Conservation (phyloP, 1,140 invertebrate species). For the Sesamia nonagrioides region DNA sequence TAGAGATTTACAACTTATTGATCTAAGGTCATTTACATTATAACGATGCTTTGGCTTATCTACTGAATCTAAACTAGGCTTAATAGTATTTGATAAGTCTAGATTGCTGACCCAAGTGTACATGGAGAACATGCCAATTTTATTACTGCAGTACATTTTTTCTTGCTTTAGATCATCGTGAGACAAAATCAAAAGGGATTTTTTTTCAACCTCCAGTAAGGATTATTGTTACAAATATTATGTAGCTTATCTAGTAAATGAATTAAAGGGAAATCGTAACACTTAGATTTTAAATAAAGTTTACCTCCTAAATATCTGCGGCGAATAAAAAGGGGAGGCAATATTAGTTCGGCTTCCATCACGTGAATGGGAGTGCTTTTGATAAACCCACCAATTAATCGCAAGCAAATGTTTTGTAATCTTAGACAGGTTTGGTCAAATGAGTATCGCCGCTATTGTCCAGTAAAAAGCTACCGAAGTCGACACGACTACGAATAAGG, state of each 20-base stretch:
- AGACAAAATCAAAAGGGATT: not conserved
- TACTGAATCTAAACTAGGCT: too few species aligned
- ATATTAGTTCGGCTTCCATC: not conserved
- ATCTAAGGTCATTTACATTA: too few species aligned
- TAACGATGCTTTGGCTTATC: too few species aligned
- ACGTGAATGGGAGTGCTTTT: slow-evolving; percentile 21
- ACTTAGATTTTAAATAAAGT: slow-evolving; percentile 15
- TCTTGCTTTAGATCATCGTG: too few species aligned
- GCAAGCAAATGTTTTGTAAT: not conserved
- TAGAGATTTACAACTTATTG: too few species aligned
- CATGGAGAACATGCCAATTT: too few species aligned
- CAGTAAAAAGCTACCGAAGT: slow-evolving; percentile 13
- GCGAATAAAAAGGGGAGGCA: not conserved
- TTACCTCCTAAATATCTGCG: not conserved
- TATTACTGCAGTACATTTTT: too few species aligned
- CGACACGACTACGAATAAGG: slow-evolving; percentile 11
- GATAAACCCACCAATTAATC: slow-evolving; percentile 7
- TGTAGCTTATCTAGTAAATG: not conserved
- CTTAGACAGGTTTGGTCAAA: not conserved
- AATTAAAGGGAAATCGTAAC: not conserved
- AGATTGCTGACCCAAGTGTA: too few species aligned
- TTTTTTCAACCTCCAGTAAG: not conserved
- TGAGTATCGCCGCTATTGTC: not conserved
- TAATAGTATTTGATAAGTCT: too few species aligned
- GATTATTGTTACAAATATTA: not conserved